Evolutionary conservation across 2,113 vertebrate species (phyloP).

Genomic region (Pteronura brasiliensis): DNA sequence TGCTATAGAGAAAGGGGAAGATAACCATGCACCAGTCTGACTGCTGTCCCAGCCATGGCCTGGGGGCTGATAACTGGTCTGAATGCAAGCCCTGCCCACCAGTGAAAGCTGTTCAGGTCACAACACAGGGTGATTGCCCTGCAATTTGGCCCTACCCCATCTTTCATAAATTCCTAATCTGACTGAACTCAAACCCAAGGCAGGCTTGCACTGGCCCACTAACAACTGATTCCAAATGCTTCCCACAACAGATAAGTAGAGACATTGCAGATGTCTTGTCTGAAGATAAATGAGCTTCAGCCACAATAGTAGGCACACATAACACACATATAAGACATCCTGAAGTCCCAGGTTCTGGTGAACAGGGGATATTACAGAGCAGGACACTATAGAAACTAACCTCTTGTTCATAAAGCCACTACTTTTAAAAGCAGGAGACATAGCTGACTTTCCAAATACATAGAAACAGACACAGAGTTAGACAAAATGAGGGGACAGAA

Average conservation of each 20-base stretch:
- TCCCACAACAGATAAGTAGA: not conserved
- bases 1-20: not conserved
- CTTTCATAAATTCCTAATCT: not conserved
- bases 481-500: not conserved
- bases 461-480: not conserved
- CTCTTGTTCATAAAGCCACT: not conserved
- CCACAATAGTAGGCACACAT: not conserved
- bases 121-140: not conserved
- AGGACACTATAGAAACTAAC: not conserved
- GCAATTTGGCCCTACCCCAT: not conserved
- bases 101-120: not conserved
- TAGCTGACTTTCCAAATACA: not conserved
- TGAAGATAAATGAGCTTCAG: not conserved
- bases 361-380: not conserved
- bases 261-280: not conserved
- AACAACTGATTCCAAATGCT: not conserved
- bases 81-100: not conserved
- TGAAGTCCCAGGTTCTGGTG: not conserved
- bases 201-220: not conserved
- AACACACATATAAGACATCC: not conserved
- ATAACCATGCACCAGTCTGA: not conserved
- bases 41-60: not conserved
- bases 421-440: not conserved
- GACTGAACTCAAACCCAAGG: not conserved
- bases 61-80: not conserved